Base-by-base conservation (phyloP, 2,113 vertebrate species). In the Tinamus guttatus region DNA sequence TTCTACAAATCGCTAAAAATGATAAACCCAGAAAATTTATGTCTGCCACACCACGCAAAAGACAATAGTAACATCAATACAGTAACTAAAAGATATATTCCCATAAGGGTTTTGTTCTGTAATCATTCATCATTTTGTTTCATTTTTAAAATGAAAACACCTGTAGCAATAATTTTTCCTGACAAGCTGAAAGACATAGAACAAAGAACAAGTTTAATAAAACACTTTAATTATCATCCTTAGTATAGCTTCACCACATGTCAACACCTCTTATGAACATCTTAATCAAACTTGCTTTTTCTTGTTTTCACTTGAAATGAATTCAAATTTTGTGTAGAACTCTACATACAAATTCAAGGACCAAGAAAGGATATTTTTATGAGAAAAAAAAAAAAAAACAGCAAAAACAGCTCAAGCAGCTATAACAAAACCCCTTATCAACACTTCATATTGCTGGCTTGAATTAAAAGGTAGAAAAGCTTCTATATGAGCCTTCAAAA, bases 221-320 rank as follows among this genome's bases (percentile, higher is more conserved):
- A 96, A 94, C 28, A 36, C n/a, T 94, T 73, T 86, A 87, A 94
- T 95, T 94, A 58, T 52, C 67, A 51, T 93, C 30, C 87, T 73
- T 75, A 79, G 13, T 63, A 79, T 85, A 86, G 45, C 81, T 91
- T 93, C 64, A 69, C 36, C 32, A 17, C 38, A 11, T 68, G 93
- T 73, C 79, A 89, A 87, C 18, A 90, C 12, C 45, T 87, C 52
- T 86, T 94, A 85, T 17, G 54, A 94, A 77, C 58, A 79, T 69
- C 58, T 79, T 88, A 85, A 96, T 91, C 63, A 89, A 92, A 92
- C n/a, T n/a, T 76, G 9, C 10, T 89, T 96, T 91, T 88, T 85
- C n/a, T 93, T 95, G 56, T 93, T 95, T 96, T 94, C 79, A 93
- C 60, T 95, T 91, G 38, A 96, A 92, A 62, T 1, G 78, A 94